Evolutionary conservation across 2,888 invertebrate genomes (phyloP).

Genomic region (Platypus cylindrus): DNA sequence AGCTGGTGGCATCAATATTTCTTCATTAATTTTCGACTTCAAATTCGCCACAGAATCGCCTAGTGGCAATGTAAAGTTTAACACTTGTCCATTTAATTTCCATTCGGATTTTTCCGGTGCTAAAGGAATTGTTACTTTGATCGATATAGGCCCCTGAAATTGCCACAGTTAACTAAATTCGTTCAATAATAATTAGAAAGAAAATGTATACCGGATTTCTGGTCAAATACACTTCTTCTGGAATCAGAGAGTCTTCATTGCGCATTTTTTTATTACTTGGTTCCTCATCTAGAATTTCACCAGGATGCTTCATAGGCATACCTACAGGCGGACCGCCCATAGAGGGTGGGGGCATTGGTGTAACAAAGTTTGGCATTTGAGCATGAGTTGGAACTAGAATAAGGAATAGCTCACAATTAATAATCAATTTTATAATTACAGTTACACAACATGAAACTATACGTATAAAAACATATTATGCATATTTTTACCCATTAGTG

Average conservation of each 20-base stretch:
- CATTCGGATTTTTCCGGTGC: slow-evolving; percentile 87
- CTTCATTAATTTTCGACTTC: slow-evolving; percentile 75
- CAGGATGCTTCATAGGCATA: slow-evolving; percentile 37
- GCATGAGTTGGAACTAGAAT: slow-evolving; percentile 36
- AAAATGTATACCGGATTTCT: slow-evolving; percentile 44
- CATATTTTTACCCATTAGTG: slow-evolving; percentile 40
- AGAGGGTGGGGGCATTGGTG: slow-evolving; percentile 26
- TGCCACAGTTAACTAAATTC: slow-evolving; percentile 9
- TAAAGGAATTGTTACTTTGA: slow-evolving; percentile 72
- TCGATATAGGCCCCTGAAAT: slow-evolving; percentile 57
- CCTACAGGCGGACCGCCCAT: slow-evolving; percentile 30
- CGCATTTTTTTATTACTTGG: slow-evolving; percentile 78
- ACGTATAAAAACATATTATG: too few relatives aligned
- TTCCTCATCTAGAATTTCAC: slow-evolving; percentile 57
- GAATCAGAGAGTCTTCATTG: slow-evolving; percentile 85
- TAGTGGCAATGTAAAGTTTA: slow-evolving; percentile 65
- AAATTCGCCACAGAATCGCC: slow-evolving; percentile 70
- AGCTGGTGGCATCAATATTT: slow-evolving; percentile 86
- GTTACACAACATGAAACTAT: too few relatives aligned
- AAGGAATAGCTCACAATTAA: too few relatives aligned
- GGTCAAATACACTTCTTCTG: slow-evolving; percentile 70
- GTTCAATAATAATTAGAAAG: background rate
- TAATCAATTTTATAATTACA: too few relatives aligned
- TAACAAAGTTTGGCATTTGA: slow-evolving; percentile 37
- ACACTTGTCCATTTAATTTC: slow-evolving; percentile 83